These are phyloP conservation scores for Oscheius sp. DNA, from an alignment of 1,140 invertebrate genomes.

Conservation along the genomic window DNA sequence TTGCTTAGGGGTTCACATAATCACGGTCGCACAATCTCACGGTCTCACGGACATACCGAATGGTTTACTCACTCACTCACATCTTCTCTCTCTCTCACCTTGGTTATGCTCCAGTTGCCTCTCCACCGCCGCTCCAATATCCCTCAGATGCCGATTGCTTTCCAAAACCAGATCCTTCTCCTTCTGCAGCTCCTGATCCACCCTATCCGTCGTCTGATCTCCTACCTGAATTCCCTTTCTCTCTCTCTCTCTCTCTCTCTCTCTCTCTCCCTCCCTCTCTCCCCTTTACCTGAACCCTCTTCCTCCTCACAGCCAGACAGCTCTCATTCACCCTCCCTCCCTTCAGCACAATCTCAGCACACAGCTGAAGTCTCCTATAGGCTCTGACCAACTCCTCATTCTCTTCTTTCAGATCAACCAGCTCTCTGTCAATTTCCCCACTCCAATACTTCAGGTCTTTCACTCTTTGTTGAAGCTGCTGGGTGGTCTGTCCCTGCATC, in stretches of 20 bases:
- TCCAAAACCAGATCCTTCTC: slow-evolving; percentile 51
- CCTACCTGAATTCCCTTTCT: slow-evolving; percentile 39
- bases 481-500: slow-evolving; percentile 55
- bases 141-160: slow-evolving; percentile 49
- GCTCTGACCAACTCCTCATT: slow-evolving; percentile 51
- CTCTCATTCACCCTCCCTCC: slow-evolving; percentile 49
- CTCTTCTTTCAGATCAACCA: slow-evolving; percentile 52
- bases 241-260: not conserved
- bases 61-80: not conserved
- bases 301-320: slow-evolving; percentile 50
- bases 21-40: no score
- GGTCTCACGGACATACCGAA: no score
- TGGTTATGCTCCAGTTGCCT: slow-evolving; percentile 52
- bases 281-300: slow-evolving; percentile 47
- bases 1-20: no score
- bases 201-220: slow-evolving; percentile 44
- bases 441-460: slow-evolving; percentile 59
- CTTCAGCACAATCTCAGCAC: slow-evolving; percentile 44
- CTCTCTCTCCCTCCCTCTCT: not conserved
- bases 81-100: slow-evolving; percentile 24
- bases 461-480: slow-evolving; percentile 53
- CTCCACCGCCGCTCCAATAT: slow-evolving; percentile 48
- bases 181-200: slow-evolving; percentile 49
- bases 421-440: slow-evolving; percentile 51
- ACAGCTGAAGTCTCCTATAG: slow-evolving; percentile 45